Evolutionary conservation across 2,113 vertebrate genomes (phyloP).

Genomic region (Anhinga rufa): DNA sequence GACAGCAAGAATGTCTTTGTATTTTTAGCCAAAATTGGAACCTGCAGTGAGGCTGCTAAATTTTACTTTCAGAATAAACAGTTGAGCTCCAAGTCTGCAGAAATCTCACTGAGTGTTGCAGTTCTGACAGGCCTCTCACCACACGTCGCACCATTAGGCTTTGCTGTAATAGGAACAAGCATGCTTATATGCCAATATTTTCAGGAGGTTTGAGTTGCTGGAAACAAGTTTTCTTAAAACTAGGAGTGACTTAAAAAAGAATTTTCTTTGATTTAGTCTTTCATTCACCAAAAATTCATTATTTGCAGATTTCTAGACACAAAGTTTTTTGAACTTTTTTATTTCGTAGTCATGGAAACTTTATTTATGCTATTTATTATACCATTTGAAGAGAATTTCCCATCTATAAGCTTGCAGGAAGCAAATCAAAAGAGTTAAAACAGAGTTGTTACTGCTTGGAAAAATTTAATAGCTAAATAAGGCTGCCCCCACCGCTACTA

Average conservation of each 20-base stretch:
- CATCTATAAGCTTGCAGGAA: neutral
- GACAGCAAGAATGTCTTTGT: neutral
- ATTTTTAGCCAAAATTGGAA: neutral
- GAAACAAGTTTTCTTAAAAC: neutral
- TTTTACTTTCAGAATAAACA: slow-evolving; percentile 13
- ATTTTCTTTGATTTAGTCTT: neutral
- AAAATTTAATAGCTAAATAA: neutral
- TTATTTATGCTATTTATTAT: neutral
- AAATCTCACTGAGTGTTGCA: neutral
- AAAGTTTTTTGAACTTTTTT: neutral
- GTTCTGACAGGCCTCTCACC: neutral
- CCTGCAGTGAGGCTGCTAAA: neutral
- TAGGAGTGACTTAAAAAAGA: neutral
- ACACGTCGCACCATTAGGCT: neutral
- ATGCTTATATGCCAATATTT: neutral
- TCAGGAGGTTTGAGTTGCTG: neutral
- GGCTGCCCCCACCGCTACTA: neutral
- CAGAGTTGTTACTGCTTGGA: neutral
- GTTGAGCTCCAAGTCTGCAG: neutral
- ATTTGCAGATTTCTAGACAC: neutral
- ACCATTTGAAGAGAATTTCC: neutral
- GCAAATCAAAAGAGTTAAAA: neutral
- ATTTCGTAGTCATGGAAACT: neutral
- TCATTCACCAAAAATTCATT: neutral
- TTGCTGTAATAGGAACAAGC: neutral